These are phyloP conservation scores for Ganaspis sp. DNA, from an alignment of 1,140 invertebrate species.

Conservation along the genomic window DNA sequence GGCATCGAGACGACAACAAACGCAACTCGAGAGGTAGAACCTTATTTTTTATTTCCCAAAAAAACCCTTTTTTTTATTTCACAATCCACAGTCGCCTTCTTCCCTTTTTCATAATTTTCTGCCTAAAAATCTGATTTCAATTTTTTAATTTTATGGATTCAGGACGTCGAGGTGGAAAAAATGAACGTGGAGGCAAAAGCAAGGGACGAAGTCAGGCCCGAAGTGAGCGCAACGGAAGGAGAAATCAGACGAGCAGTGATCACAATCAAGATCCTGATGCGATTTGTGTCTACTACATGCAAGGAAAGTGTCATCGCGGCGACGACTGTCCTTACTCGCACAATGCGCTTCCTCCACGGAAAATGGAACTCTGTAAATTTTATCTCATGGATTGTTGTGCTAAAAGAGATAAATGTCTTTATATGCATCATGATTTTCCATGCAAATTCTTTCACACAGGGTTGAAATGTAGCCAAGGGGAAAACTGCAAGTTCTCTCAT, in stretches of 20 bases:
- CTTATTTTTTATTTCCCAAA: slow-evolving; percentile 5
- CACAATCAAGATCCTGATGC: slow-evolving; percentile 80
- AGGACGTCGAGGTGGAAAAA: slow-evolving; percentile 69
- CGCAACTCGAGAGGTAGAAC: slow-evolving; percentile 60
- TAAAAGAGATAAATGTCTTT: slow-evolving; percentile 96
- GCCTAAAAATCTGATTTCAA: not conserved
- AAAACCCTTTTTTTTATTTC: slow-evolving; percentile 28
- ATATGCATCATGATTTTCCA: slow-evolving; percentile 98
- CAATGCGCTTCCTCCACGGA: slow-evolving; percentile 86
- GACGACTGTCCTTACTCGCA: slow-evolving; percentile 92
- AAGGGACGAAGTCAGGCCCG: slow-evolving; percentile 67
- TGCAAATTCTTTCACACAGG: slow-evolving; percentile 98
- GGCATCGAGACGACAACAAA: slow-evolving; percentile 69
- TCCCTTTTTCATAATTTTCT: no score
- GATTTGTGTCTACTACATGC: slow-evolving; percentile 89
- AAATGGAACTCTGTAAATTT: slow-evolving; percentile 97
- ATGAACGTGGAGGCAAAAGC: slow-evolving; percentile 71
- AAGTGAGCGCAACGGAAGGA: slow-evolving; percentile 66
- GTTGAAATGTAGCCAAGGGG: slow-evolving; percentile 86
- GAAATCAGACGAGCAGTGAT: slow-evolving; percentile 68
- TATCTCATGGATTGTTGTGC: slow-evolving; percentile 97
- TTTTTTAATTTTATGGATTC: not conserved
- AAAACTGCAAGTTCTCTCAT: slow-evolving; percentile 96
- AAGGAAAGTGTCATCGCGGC: slow-evolving; percentile 90
- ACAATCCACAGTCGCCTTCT: no score